Evolutionary conservation across 2,113 vertebrate species (phyloP), one percentile per base, ranked within the genome.

Genomic region (Anoplopoma fimbria): DNA sequence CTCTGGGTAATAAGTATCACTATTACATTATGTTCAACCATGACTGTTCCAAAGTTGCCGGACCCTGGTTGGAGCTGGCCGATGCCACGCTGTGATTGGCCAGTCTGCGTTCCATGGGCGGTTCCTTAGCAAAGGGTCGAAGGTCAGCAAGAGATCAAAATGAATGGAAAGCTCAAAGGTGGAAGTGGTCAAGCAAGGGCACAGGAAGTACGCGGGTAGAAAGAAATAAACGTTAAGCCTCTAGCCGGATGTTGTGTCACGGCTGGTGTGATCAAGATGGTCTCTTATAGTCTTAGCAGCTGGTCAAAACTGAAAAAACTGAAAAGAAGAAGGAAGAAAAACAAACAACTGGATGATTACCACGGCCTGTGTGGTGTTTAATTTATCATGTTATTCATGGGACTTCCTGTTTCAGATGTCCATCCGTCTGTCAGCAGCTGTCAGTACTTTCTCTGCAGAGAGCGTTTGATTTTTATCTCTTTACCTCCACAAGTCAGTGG

Each of bases 401-500:
- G 36, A 23, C 3, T 0, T 38, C 63, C 8, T 49, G 38, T 68
- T 72, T 69, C 72, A 64, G 67, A 14, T 53, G 21, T 53, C 49
- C 21, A 51, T 10, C 36, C 6, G 49, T 63, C 51, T 49, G 69
- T 51, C 38, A 78, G 74, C 60, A 71, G 58, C 60, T 71, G 69
- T 80, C 62, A 33, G 6, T 40, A 42, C 21, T 58, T 58, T 45
- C 75, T 21, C 38, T 29, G 69, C 9, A 0, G 31, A 51, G 17
- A 34, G 55, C 10, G 42, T 58, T 15, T 25, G 4, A 12, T 58
- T 47, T 27, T 31, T 8, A 60, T 60, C 57, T 8, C 57, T 31
- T 60, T 19, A 58, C 6, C 15, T 60, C 57, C 57, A 60, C 27
- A 29, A 31, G 27, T 60, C 57, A 9, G 15, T 60, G 57, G 12